phyloP scores from a whole-genome alignment of 1,140 invertebrate species.

The Macrocentrus cingulum region DNA sequence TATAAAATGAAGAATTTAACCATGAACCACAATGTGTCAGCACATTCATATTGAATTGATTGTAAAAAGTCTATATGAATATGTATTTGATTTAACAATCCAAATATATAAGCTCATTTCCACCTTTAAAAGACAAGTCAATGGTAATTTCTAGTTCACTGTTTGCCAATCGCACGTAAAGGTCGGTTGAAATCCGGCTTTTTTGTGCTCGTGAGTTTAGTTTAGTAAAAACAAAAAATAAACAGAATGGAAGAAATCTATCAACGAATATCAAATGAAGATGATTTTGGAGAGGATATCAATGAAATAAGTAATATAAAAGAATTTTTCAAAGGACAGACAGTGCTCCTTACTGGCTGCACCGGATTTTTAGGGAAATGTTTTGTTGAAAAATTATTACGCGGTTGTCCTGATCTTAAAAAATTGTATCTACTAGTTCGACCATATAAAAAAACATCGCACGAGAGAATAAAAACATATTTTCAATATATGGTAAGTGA shows the following conservation, averaged over 20 bases:
- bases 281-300: conserved; percentile 17
- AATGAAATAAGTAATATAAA: conserved; percentile 35
- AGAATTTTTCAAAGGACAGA: conserved; percentile 36
- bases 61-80: background rate
- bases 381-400: conserved; percentile 66
- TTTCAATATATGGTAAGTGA: conserved; percentile 41
- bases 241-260: conserved; percentile 35
- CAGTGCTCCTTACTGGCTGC: conserved; percentile 33
- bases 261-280: conserved; percentile 36
- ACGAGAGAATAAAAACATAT: conserved; percentile 42
- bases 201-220: background rate
- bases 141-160: too few relatives aligned
- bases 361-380: conserved; percentile 68
- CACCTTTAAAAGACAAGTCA: too few relatives aligned
- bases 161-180: background rate
- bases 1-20: too few relatives aligned
- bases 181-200: background rate
- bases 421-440: conserved; percentile 65
- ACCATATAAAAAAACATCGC: conserved; percentile 56
- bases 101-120: background rate
- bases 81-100: background rate
- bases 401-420: conserved; percentile 61
- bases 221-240: too few relatives aligned
- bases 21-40: conserved; percentile 6
- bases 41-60: conserved; percentile 2